phyloP scores from a whole-genome alignment of 1,140 invertebrate genomes.

The Goniozus legneri region DNA sequence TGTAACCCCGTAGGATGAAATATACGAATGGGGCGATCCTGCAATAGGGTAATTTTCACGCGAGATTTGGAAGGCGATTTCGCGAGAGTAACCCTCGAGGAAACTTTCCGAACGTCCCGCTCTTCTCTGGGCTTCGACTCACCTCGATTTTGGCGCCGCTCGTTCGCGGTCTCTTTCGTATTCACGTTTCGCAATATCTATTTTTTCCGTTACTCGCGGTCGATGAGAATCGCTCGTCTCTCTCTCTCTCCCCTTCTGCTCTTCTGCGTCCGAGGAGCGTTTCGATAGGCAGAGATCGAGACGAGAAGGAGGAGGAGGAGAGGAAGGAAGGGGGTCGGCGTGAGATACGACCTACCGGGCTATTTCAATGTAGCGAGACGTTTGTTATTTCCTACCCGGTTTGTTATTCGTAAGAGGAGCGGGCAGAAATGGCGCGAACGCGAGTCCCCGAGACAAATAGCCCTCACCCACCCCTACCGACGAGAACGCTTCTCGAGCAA shows the following conservation, averaged over 20 bases:
- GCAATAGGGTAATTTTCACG: constrained; percentile 57
- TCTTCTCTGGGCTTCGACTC: neutral
- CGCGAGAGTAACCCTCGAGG: constrained; percentile 27
- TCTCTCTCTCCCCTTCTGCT: constrained; percentile 2
- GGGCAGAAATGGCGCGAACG: constrained; percentile 15
- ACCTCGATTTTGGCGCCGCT: neutral
- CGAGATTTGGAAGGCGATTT: constrained; percentile 55
- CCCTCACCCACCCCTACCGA: constrained; percentile 8
- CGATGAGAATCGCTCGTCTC: neutral
- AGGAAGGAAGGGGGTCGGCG: constrained; percentile 2
- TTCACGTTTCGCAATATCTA: neutral
- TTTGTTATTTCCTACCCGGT: constrained; percentile 52
- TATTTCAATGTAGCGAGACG: constrained; percentile 53
- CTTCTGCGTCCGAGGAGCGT: neutral
- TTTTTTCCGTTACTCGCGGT: neutral
- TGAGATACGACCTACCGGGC: constrained; percentile 47
- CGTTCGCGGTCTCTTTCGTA: neutral
- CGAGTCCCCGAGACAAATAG: constrained; percentile 30
- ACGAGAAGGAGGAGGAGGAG: neutral
- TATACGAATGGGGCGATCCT: constrained; percentile 24
- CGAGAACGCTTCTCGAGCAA: neutral
- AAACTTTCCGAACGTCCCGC: neutral
- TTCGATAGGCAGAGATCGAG: neutral
- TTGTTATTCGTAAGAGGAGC: constrained; percentile 33
- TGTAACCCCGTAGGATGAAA: constrained; percentile 50